Percentiles rank a stretch among this genome's conserved stretches.
These are phyloP conservation scores for Corythaixoides concolor DNA, from an alignment of 2,113 vertebrate genomes.

Conservation along the genomic window DNA sequence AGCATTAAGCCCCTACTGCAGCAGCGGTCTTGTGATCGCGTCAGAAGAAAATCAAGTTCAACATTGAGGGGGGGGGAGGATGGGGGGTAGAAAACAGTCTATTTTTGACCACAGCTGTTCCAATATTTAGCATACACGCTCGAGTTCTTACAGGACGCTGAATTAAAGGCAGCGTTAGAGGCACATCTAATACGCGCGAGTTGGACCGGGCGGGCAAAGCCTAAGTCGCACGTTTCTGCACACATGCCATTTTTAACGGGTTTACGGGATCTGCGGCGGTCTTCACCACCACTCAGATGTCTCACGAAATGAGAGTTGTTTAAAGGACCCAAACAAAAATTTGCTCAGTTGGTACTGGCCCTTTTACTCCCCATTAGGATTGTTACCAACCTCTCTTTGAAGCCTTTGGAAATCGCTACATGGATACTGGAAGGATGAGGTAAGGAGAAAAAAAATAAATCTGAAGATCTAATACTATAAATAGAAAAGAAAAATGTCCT, in stretches of 20 bases:
- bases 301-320: neutral
- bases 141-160: neutral
- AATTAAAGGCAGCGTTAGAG: neutral
- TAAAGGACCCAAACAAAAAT: neutral
- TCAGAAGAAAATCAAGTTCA: slow-evolving; percentile 74
- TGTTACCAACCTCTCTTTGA: neutral
- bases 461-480: neutral
- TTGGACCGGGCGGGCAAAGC: neutral
- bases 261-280: neutral
- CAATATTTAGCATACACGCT: slow-evolving; percentile 31
- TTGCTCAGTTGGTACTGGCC: neutral
- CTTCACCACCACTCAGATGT: neutral
- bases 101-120: slow-evolving; percentile 61
- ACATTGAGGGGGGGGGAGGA: neutral
- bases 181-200: neutral
- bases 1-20: slow-evolving; percentile 68
- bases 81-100: slow-evolving; percentile 1
- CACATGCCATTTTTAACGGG: neutral
- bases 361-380: neutral
- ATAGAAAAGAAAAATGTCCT: neutral
- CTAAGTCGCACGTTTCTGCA: neutral
- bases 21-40: slow-evolving; percentile 58
- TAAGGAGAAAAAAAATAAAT: neutral
- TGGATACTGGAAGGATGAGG: neutral
- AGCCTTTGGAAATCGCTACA: neutral